Conservation (phyloP, 1,140 invertebrate species). For the Chlorops oryzae region DNA sequence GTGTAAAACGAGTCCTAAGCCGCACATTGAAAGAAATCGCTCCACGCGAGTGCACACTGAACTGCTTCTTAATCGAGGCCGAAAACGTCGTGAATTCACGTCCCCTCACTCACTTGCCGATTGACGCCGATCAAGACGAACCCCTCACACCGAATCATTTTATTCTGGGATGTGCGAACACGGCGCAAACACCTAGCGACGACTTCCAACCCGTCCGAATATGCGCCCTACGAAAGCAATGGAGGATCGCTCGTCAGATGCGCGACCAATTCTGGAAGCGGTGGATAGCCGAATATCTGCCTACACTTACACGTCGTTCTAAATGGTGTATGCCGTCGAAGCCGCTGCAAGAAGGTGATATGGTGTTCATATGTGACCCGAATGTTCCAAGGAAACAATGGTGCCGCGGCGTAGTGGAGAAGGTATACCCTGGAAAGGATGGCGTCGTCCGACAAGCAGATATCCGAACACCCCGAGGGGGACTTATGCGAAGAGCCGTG, state of each 20-base stretch:
- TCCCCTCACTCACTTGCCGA: constrained; percentile 34
- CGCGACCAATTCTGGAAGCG: constrained; percentile 28
- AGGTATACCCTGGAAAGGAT: constrained; percentile 33
- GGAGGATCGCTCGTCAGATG: constrained; percentile 22
- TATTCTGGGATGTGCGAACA: constrained; percentile 13
- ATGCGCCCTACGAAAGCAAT: constrained; percentile 13
- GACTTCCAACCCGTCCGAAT: constrained; percentile 3
- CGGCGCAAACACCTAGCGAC: constrained; percentile 8
- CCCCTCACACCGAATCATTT: constrained; percentile 38
- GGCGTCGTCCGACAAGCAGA: constrained; percentile 27
- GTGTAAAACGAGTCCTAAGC: constrained; percentile 1
- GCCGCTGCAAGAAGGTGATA: constrained; percentile 21
- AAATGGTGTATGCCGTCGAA: constrained; percentile 25
- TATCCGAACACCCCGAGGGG: constrained; percentile 25
- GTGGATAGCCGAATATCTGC: constrained; percentile 28
- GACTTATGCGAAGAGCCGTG: no score
- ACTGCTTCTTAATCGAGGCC: constrained; percentile 26
- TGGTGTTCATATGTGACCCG: constrained; percentile 28
- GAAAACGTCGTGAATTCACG: constrained; percentile 32
- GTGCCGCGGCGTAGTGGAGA: constrained; percentile 1
- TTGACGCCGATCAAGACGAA: constrained; percentile 20
- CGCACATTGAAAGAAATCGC: not conserved
- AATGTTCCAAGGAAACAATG: constrained; percentile 20
- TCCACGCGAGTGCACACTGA: not conserved
- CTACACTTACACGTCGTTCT: constrained; percentile 15